Conservation (phyloP, 2,797 vertebrate genomes). For the Ptychadena robeensis region DNA sequence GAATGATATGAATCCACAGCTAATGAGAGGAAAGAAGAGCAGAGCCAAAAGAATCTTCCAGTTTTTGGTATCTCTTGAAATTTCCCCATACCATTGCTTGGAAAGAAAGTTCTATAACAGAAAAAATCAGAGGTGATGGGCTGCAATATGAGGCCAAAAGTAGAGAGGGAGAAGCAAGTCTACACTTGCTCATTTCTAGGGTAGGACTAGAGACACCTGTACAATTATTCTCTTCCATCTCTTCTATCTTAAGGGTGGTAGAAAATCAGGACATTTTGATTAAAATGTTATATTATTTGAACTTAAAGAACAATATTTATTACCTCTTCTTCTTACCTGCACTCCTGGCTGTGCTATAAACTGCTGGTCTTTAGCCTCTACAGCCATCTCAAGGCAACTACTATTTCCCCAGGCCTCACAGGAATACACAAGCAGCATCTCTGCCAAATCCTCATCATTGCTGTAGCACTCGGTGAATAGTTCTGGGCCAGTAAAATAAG, state of each 20-base stretch:
- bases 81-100: constrained; percentile 82
- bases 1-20: constrained; percentile 80
- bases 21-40: constrained; percentile 77
- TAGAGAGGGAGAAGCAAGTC: too few relatives aligned
- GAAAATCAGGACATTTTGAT: too few relatives aligned
- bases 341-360: constrained; percentile 81
- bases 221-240: too few relatives aligned
- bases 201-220: too few relatives aligned
- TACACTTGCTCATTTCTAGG: too few relatives aligned
- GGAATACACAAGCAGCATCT: constrained; percentile 78
- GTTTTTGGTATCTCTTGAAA: constrained; percentile 82
- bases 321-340: constrained; percentile 70
- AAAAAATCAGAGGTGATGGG: constrained; percentile 19
- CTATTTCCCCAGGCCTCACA: constrained; percentile 81
- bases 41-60: constrained; percentile 81
- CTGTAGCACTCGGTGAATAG: constrained; percentile 82
- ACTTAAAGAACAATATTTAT: too few relatives aligned
- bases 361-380: constrained; percentile 79
- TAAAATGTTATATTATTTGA: too few relatives aligned
- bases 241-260: too few relatives aligned
- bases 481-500: constrained; percentile 66
- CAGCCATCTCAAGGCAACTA: constrained; percentile 78
- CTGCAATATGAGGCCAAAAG: neutral
- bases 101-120: constrained; percentile 78
- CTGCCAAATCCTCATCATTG: constrained; percentile 75